Percentiles rank a stretch among this genome's conserved stretches.
These are phyloP conservation scores for Enteromius anoplus DNA, from an alignment of 2,797 vertebrate species.

Conservation along the genomic window DNA sequence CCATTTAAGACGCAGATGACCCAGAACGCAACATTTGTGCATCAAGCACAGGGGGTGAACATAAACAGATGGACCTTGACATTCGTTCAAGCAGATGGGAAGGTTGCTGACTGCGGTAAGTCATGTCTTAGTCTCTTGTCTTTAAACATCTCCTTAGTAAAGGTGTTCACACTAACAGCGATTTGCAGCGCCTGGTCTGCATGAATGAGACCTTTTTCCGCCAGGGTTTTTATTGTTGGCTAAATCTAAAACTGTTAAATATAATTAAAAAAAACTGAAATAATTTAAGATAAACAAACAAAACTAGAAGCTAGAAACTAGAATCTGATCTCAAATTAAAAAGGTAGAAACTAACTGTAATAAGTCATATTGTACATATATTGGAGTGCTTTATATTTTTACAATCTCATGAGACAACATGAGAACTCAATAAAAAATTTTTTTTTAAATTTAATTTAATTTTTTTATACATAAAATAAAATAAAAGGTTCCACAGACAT, in stretches of 20 bases:
- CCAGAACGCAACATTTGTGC: slow-evolving; percentile 35
- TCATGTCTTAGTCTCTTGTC: not conserved
- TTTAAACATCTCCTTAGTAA: slow-evolving; percentile 2
- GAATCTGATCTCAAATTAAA: no score
- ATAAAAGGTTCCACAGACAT: not conserved
- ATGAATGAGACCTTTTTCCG: not conserved
- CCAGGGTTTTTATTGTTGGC: not conserved
- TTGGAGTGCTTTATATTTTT: not conserved
- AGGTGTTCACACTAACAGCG: not conserved
- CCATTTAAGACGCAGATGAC: slow-evolving; percentile 24
- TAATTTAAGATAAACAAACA: not conserved
- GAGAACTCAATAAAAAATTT: no score
- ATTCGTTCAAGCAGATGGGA: slow-evolving; percentile 7
- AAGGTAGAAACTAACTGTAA: no score
- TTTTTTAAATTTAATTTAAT: no score
- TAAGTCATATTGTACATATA: not conserved
- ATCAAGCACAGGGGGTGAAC: not conserved
- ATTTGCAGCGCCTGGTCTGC: not conserved
- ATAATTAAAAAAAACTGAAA: not conserved
- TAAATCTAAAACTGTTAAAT: not conserved
- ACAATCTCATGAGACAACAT: not conserved
- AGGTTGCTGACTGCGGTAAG: not conserved
- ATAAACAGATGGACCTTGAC: slow-evolving; percentile 17
- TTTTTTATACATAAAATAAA: not conserved
- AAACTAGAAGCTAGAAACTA: not conserved